Evolutionary conservation across 1,140 invertebrate genomes (phyloP), one percentile per base, ranked within the genome.

Genomic region (Potamilus streckersoni): DNA sequence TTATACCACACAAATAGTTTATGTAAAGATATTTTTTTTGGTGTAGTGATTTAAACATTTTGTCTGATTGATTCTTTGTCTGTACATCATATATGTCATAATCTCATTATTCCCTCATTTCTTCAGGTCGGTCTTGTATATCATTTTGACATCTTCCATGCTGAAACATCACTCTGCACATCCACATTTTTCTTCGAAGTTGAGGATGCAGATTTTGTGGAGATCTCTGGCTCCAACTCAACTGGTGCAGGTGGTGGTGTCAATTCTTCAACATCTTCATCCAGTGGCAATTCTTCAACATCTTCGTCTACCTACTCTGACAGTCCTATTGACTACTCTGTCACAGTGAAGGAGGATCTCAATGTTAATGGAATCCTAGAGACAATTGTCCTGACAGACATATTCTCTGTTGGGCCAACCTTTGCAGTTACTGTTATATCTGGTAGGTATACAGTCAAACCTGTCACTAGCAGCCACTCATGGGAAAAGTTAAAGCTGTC

Each of bases 141-240:
- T 65, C 82, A 79, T 61, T 79, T 84, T 61, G 71, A 70, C n/a
- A 61, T 84, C 19, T 84, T 82, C 73, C 81, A 83, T 62, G 79
- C 72, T n/a, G 82, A 84, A 66, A 69, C 80, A 16, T 23, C 75
- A 19, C 65, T 63, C 13, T 83, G 83, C 72, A 65, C 71, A 20
- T 82, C 82, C 14, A 71, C 69, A 23, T 61, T 82, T 27, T 82
- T 71, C 56, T 67, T 84, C 27, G 74, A 84, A 64, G 80, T 79
- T 2, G 66, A 67, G 19, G 69, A 79, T 57, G 60, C 82, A 11
- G 60, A 78, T 49, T 83, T 83, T 58, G 70, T 80, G 19, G 71
- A 69, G 13, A 69, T 67, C n/a, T 64, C 73, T 17, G 20, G 23
- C 27, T 74, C 78, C n/a, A 74, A 76, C 16, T 72, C 74, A n/a